A percentile compares a stretch with the other conserved stretches of the same genome.
phyloP scores from a whole-genome alignment of 1,140 invertebrate genomes.

The Lordiphosa mommai region DNA sequence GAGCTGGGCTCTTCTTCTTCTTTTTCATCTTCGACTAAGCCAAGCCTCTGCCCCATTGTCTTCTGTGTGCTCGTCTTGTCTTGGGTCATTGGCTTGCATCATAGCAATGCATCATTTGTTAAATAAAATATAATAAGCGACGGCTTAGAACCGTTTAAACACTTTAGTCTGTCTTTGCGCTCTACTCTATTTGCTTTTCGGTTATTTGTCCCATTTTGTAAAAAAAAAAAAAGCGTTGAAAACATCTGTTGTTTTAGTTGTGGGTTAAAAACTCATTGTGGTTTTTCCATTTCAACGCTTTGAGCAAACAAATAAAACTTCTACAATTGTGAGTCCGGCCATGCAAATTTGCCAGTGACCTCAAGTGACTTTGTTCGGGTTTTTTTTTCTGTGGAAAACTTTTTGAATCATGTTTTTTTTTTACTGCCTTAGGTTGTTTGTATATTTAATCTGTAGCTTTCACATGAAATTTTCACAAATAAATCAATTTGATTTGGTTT shows the following conservation, averaged over 20 bases:
- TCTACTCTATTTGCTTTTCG: background rate
- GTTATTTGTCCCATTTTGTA: constrained; percentile 40
- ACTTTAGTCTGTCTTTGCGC: constrained; percentile 8
- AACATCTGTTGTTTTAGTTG: constrained; percentile 33
- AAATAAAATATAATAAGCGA: constrained; percentile 57
- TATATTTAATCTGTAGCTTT: constrained; percentile 46
- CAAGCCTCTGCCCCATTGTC: constrained; percentile 42
- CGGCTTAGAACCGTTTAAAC: constrained; percentile 34
- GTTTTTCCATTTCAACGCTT: constrained; percentile 48
- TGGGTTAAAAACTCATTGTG: constrained; percentile 29
- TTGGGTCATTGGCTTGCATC: constrained; percentile 36
- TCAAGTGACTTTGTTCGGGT: constrained; percentile 13
- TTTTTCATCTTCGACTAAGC: constrained; percentile 8
- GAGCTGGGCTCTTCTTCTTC: constrained; percentile 7
- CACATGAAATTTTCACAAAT: constrained; percentile 41
- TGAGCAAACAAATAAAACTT: constrained; percentile 47
- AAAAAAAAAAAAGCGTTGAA: constrained; percentile 21
- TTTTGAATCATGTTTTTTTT: constrained; percentile 9
- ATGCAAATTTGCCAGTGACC: constrained; percentile 17
- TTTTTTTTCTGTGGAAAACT: constrained; percentile 24
- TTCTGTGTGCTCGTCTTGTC: constrained; percentile 20
- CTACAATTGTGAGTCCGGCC: constrained; percentile 24
- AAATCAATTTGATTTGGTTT: constrained; percentile 50
- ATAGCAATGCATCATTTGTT: constrained; percentile 60
- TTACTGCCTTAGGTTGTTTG: background rate